phyloP scores from a whole-genome alignment of 2,797 vertebrate genomes.

The Gadopsis bispinosus region DNA sequence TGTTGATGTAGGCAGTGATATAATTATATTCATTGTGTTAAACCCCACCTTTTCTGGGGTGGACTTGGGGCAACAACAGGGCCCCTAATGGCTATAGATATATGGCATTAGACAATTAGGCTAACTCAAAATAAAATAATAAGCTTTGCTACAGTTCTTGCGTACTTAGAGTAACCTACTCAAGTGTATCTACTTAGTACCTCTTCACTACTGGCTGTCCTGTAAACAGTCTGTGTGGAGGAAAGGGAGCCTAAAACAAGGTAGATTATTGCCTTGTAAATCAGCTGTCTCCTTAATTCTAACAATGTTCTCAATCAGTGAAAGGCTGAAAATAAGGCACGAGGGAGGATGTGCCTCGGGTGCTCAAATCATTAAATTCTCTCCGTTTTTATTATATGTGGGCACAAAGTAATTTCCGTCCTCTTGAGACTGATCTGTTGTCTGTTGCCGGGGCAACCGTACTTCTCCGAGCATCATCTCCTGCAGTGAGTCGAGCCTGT shows the following conservation, averaged over 20 bases:
- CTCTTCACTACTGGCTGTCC: too few relatives aligned
- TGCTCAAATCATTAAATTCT: neutral
- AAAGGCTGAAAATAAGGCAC: neutral
- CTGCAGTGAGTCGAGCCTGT: constrained; percentile 1
- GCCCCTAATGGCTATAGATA: too few relatives aligned
- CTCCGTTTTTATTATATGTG: neutral
- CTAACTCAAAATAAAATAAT: neutral
- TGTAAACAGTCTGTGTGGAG: neutral
- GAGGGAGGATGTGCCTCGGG: neutral
- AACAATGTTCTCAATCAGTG: neutral
- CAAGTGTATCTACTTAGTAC: too few relatives aligned
- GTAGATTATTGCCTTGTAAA: neutral
- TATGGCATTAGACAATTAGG: too few relatives aligned
- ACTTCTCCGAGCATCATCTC: neutral
- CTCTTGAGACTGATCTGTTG: neutral
- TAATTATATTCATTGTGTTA: neutral
- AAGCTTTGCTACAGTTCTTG: too few relatives aligned
- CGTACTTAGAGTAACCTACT: too few relatives aligned
- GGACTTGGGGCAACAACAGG: too few relatives aligned
- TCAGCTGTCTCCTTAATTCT: neutral
- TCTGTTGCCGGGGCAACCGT: constrained; percentile 40
- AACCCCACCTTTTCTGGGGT: neutral
- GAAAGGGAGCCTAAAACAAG: neutral
- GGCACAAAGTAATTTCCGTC: neutral
- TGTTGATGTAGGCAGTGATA: neutral